Percentiles rank a stretch among this genome's conserved stretches.
Conservation (phyloP, 2,797 vertebrate genomes). For the Anguilla anguilla region DNA sequence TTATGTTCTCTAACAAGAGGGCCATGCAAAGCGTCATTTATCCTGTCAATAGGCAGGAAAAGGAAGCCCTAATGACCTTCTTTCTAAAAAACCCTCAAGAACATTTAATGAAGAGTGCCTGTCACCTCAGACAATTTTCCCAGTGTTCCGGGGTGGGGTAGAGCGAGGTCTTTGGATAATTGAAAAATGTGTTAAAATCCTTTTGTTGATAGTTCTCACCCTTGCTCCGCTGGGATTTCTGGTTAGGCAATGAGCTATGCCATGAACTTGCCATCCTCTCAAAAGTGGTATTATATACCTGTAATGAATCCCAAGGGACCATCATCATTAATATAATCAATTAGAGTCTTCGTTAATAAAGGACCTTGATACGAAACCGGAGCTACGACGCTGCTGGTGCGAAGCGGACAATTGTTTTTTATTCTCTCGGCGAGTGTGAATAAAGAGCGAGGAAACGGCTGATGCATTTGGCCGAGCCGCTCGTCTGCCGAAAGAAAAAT, state of each 20-base stretch:
- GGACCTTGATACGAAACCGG: constrained; percentile 35
- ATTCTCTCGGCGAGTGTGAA: constrained; percentile 46
- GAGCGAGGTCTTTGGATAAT: constrained; percentile 43
- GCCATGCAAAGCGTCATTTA: constrained; percentile 20
- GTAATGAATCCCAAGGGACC: constrained; percentile 47
- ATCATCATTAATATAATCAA: constrained; percentile 48
- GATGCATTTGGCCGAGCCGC: constrained; percentile 47
- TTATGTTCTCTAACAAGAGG: constrained; percentile 25
- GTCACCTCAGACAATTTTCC: constrained; percentile 29
- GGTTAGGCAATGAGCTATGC: constrained; percentile 43
- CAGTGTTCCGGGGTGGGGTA: constrained; percentile 3
- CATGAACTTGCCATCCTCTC: constrained; percentile 40
- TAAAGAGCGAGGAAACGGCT: constrained; percentile 47
- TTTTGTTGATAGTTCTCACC: constrained; percentile 33
- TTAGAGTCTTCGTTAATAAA: constrained; percentile 48
- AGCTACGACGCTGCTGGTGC: constrained; percentile 30
- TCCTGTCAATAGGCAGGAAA: constrained; percentile 28
- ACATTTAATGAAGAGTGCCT: constrained; percentile 27
- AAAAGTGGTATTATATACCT: constrained; percentile 38
- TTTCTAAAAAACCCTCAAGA: constrained; percentile 15
- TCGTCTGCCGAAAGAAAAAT: constrained; percentile 50
- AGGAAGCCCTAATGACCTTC: constrained; percentile 24
- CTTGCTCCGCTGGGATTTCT: constrained; percentile 41
- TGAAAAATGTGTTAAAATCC: constrained; percentile 46
- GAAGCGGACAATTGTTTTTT: constrained; percentile 36